Evolutionary conservation across 2,888 invertebrate genomes (phyloP).

Genomic region (Cremastinae sp.): DNA sequence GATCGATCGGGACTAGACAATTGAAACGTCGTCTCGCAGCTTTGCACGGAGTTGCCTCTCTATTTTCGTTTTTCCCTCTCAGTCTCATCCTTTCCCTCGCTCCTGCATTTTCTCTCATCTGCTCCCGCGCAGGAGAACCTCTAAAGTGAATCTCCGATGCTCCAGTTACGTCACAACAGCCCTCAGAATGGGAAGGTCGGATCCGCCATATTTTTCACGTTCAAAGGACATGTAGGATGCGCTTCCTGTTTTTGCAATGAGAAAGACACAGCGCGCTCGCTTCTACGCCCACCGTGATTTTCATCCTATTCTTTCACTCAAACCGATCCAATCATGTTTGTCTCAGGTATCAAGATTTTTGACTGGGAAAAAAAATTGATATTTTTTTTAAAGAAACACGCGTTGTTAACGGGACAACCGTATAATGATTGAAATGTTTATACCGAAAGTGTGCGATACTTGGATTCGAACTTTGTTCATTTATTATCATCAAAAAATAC

Average conservation of each 20-base stretch:
- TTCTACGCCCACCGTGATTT: constrained; percentile 3
- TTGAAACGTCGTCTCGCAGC: constrained; percentile 14
- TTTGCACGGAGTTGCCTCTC: constrained; percentile 2
- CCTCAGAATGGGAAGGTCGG: constrained; percentile 3
- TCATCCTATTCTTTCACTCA: constrained; percentile 2
- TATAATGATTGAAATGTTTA: too few species aligned
- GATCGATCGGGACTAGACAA: constrained; percentile 36
- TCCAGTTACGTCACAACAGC: constrained; percentile 43
- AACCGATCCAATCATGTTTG: too few species aligned
- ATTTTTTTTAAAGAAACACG: too few species aligned
- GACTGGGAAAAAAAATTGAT: too few species aligned
- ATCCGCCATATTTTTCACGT: constrained; percentile 38
- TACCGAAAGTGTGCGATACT: too few species aligned
- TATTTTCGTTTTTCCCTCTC: constrained; percentile 16
- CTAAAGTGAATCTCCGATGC: constrained; percentile 38
- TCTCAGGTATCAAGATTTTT: too few species aligned
- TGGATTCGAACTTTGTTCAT: too few species aligned
- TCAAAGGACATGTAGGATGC: constrained; percentile 18
- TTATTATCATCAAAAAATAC: too few species aligned
- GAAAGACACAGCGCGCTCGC: constrained; percentile 1
- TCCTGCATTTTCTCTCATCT: constrained; percentile 33
- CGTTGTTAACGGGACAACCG: too few species aligned
- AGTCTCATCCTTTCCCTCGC: constrained; percentile 20
- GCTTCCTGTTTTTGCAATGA: constrained; percentile 39
- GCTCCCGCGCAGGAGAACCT: constrained; percentile 23